Evolutionary conservation across 2,888 invertebrate genomes (phyloP).

Genomic region (Malthinus flaveolus): DNA sequence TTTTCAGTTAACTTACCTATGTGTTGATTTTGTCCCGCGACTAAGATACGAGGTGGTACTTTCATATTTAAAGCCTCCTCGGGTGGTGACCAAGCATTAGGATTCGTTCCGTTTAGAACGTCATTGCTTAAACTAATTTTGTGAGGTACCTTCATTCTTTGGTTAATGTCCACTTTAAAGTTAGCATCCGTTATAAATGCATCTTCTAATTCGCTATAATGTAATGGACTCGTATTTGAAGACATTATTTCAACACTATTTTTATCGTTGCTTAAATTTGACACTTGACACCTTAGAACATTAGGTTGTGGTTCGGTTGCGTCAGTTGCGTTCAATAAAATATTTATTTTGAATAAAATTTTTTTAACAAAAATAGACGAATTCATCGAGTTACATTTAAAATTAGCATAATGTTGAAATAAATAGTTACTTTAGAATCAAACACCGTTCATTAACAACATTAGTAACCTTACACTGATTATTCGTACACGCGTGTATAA

Average conservation of each 20-base stretch:
- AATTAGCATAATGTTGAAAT: no score
- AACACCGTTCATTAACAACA: no score
- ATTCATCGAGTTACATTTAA: no score
- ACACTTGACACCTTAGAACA: neutral
- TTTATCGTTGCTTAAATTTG: neutral
- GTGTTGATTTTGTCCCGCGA: conserved; percentile 78
- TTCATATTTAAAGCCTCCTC: conserved; percentile 87
- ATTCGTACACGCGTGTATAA: no score
- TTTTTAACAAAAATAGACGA: no score
- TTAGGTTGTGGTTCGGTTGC: neutral
- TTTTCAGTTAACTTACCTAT: conserved; percentile 56
- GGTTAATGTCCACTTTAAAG: conserved; percentile 76
- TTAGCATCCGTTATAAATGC: conserved; percentile 61
- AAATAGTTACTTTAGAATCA: no score
- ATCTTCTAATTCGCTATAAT: conserved; percentile 68
- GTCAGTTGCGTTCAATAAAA: neutral
- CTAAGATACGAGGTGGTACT: conserved; percentile 90
- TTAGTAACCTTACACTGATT: no score
- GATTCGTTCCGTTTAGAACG: conserved; percentile 63
- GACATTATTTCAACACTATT: conserved; percentile 56
- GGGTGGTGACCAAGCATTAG: conserved; percentile 61
- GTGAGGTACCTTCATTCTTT: conserved; percentile 81
- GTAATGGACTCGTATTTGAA: conserved; percentile 63
- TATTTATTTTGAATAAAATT: no score
- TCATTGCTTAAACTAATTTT: conserved; percentile 77